Evolutionary conservation across 2,888 invertebrate genomes (phyloP).

Genomic region (Drosophila melanocephala): DNA sequence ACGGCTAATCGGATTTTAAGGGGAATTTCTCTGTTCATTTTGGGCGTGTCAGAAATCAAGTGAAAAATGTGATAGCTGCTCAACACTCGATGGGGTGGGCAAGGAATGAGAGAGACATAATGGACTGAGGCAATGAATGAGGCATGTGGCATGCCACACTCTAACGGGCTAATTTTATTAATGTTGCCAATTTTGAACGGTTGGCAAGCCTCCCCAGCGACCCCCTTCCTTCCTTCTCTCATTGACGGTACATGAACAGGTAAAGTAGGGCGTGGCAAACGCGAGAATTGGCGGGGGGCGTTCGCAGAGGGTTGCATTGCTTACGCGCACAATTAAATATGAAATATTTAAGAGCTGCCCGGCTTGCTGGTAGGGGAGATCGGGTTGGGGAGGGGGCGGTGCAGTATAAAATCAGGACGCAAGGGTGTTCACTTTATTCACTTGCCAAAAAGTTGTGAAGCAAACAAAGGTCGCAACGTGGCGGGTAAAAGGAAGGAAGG

Average conservation of each 20-base stretch:
- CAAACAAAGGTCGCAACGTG: conserved; percentile 31
- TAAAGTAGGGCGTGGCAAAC: conserved; percentile 12
- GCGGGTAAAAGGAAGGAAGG: neutral
- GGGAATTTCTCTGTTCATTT: conserved; percentile 29
- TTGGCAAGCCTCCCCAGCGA: conserved; percentile 3
- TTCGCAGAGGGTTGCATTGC: conserved; percentile 53
- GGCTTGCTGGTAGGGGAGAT: neutral
- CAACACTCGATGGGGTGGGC: conserved; percentile 23
- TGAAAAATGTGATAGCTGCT: conserved; percentile 55
- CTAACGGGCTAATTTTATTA: conserved; percentile 78
- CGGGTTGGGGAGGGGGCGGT: neutral
- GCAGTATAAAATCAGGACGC: neutral
- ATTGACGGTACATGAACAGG: conserved; percentile 31
- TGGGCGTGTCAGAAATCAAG: conserved; percentile 41
- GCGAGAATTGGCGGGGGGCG: neutral
- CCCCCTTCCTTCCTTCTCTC: neutral
- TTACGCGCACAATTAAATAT: conserved; percentile 82
- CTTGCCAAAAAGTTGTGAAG: conserved; percentile 28
- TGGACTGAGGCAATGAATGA: conserved; percentile 6
- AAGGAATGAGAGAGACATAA: conserved; percentile 2
- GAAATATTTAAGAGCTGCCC: conserved; percentile 72
- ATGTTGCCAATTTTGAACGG: conserved; percentile 76
- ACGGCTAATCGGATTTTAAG: conserved; percentile 70
- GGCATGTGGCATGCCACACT: conserved; percentile 33
- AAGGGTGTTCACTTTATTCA: conserved; percentile 23